Evolutionary conservation across 2,888 invertebrate genomes (phyloP).

Genomic region (Agriopis aurantiaria): DNA sequence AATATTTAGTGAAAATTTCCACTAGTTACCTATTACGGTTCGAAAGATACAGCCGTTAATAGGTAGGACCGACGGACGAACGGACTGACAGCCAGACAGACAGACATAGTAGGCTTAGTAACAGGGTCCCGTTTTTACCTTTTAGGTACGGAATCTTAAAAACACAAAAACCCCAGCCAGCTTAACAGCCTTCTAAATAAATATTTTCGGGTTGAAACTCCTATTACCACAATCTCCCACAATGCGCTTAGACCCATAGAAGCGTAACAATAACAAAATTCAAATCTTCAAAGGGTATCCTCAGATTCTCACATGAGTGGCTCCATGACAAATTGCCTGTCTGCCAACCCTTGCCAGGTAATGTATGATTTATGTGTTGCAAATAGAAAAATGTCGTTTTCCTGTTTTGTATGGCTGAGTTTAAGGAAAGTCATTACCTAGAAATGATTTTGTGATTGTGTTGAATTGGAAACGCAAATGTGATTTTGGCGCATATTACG

Average conservation of each 20-base stretch:
- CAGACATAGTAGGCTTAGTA: too few species aligned
- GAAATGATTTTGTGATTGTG: conserved; percentile 33
- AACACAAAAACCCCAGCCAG: background rate
- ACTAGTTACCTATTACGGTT: too few species aligned
- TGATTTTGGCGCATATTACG: background rate
- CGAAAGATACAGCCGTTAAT: too few species aligned
- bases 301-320: conserved; percentile 73
- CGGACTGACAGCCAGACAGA: too few species aligned
- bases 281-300: conserved; percentile 69
- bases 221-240: conserved; percentile 17
- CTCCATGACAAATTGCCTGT: conserved; percentile 83
- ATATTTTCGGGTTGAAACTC: background rate
- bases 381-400: conserved; percentile 67
- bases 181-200: conserved; percentile 6
- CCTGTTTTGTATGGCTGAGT: conserved; percentile 30
- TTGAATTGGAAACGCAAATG: conserved; percentile 14
- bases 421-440: conserved; percentile 34
- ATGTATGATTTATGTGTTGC: conserved; percentile 80
- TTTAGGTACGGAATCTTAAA: background rate
- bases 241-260: conserved; percentile 18
- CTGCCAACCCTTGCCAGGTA: conserved; percentile 78
- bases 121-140: too few species aligned
- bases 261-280: conserved; percentile 55
- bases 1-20: too few species aligned
- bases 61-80: too few species aligned